Evolutionary conservation across 2,113 vertebrate genomes (phyloP), one percentile per base, ranked within the genome.

Genomic region (Monopterus albus): DNA sequence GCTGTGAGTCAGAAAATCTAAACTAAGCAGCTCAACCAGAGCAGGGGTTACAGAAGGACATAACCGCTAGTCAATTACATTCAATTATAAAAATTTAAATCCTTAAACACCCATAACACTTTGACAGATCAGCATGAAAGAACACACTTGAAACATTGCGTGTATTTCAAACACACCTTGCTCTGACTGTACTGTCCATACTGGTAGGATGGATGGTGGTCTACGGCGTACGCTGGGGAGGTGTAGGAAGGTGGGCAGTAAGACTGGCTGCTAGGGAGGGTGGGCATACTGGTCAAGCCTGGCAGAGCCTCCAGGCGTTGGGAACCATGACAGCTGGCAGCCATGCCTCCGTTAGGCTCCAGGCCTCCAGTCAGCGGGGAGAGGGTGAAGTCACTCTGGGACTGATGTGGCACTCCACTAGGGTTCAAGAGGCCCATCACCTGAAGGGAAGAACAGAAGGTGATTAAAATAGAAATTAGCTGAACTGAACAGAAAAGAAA

Each of bases 371-470:
- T 97, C 82, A 99, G 90, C 3, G 98, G 96, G 7, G 98, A 99
- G 55, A 99, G 94, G 55, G 97, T 95, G 12, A 98, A 99, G 89
- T 99, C 98, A 31, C 95, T 95, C 93, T 99, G 97, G 59, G 96
- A 95, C 87, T 99, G 98, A 86, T 98, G 98, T 33, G 97, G 96
- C 28, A 99, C 97, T 20, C 95, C 97, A 3, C 95, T 95, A 0
- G 98, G 95, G 89, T 98, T 99, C 91, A 99, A 80, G 50, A 99
- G 94, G 82, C 98, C 98, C 96, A 99, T 99, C 86, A 99, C 97
- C 98, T 99, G 83, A 33, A 79, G 77, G 2, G 49, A 60, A 67
- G 67, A 10, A 62, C 1, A 25, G 15, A 35, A 18, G 6, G 47
- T 25, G 5, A 38, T 74, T 53, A 50, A 15, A 59, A 40, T 20